Conservation (phyloP, 2,797 vertebrate genomes). For the Halcyon chelicuti region DNA sequence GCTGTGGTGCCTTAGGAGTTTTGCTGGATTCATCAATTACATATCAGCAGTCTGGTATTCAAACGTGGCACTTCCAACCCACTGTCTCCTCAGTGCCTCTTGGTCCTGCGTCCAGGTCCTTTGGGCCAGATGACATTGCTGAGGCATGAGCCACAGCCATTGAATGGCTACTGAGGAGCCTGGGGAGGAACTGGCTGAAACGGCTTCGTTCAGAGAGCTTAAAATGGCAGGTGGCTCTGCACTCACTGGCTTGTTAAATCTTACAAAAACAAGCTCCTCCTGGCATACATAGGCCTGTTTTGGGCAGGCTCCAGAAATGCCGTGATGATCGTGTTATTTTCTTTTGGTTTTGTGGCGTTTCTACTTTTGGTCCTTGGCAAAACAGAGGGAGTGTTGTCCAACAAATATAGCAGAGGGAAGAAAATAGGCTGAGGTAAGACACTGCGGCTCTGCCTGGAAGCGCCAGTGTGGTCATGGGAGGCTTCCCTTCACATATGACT, state of each 20-base stretch:
- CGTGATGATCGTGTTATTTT: conserved; percentile 48
- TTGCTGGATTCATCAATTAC: neutral
- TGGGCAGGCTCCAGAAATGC: conserved; percentile 40
- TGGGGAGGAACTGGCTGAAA: neutral
- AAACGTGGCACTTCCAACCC: conserved; percentile 18
- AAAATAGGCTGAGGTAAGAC: conserved; percentile 36
- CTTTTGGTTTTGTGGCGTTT: conserved; percentile 26
- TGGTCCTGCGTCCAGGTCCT: neutral
- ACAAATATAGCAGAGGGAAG: neutral
- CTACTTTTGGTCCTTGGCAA: conserved; percentile 49
- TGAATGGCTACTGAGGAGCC: neutral
- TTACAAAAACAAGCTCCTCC: conserved; percentile 38
- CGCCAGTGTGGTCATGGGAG: neutral
- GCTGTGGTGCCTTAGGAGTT: neutral
- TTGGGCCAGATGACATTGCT: conserved; percentile 57
- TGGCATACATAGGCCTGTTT: neutral
- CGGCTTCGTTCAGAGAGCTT: neutral
- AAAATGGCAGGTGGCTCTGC: conserved; percentile 59
- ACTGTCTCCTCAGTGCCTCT: conserved; percentile 11
- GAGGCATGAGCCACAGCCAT: conserved; percentile 36
- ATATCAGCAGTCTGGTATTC: conserved; percentile 66
- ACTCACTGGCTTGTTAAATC: neutral
- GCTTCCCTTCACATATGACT: conserved; percentile 29
- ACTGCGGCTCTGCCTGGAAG: neutral
- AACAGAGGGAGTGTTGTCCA: conserved; percentile 19